phyloP scores from a whole-genome alignment of 2,888 invertebrate species.

The Synergus umbraculus region DNA sequence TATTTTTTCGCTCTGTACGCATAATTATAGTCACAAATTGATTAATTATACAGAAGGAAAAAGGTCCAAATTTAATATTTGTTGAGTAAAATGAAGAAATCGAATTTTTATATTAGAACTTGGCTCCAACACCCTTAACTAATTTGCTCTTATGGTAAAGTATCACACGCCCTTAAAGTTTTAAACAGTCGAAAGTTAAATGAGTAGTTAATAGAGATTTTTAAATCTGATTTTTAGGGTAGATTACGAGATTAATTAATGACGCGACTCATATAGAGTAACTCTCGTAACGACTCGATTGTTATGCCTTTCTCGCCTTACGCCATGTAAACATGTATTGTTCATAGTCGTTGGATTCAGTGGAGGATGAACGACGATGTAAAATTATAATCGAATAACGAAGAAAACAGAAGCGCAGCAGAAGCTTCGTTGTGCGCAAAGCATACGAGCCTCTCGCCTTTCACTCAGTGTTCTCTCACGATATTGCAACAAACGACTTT shows the following conservation, averaged over 20 bases:
- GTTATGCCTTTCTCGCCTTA: not conserved
- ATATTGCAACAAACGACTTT: slow-evolving; percentile 59
- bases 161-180: not conserved
- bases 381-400: slow-evolving; percentile 29
- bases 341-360: not conserved
- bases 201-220: not conserved
- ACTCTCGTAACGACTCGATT: slow-evolving; percentile 8
- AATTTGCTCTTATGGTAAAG: no score
- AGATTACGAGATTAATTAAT: not conserved
- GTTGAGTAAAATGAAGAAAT: no score
- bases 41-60: no score
- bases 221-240: not conserved
- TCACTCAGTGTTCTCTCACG: slow-evolving; percentile 66
- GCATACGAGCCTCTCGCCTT: slow-evolving; percentile 58
- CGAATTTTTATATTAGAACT: no score
- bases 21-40: no score
- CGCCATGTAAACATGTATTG: not conserved
- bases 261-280: slow-evolving; percentile 1
- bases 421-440: slow-evolving; percentile 42
- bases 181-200: not conserved
- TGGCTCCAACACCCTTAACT: no score
- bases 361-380: slow-evolving; percentile 24
- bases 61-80: no score
- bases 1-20: no score
- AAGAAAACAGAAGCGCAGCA: slow-evolving; percentile 24